Evolutionary conservation across 2,888 invertebrate genomes (phyloP), one percentile per base, ranked within the genome.

Genomic region (Taenaris catops): DNA sequence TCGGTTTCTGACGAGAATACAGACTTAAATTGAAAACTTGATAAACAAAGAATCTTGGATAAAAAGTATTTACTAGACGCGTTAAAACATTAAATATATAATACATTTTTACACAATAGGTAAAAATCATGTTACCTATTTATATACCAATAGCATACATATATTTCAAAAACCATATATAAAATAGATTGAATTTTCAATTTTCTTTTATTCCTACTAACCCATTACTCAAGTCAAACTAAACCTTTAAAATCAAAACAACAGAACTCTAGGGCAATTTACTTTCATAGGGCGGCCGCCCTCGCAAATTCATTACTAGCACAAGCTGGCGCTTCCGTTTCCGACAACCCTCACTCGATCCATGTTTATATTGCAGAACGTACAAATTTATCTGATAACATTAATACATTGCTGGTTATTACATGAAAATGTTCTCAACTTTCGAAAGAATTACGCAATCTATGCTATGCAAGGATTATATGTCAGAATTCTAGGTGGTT

Each of bases 221-320:
- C 26, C 36, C 25, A 40, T 31, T 26, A 43, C 28, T 35, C 35
- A 65, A 67, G 61, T 65, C 53, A 70, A 72, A 70, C 60, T 61
- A 58, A 66, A 69, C 63, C 61, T 71, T 72, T 63, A 55, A 68
- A 73, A 75, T 68, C 64, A 76, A 74, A 78, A 68, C 71, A 75
- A 64, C 67, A 67, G 63, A 69, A 71, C 65, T 63, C 66, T 55
- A 53, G 48, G 49, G 75, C 58, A 71, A 81, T 81, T 72, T 73
- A 74, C 78, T 75, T 70, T 66, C 60, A 51, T 65, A 66, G 73
- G 75, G 76, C 72, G 74, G 65, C 75, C 72, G 67, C 80, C 78
- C 68, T 53, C 63, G 79, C 80, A 73, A 83, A 83, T 84, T 84
- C 81, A 84, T 84, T 84, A 84, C 78, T 55, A 64, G 63, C 65